Evolutionary conservation across 2,888 invertebrate species (phyloP).

Genomic region (Eledona agricola): DNA sequence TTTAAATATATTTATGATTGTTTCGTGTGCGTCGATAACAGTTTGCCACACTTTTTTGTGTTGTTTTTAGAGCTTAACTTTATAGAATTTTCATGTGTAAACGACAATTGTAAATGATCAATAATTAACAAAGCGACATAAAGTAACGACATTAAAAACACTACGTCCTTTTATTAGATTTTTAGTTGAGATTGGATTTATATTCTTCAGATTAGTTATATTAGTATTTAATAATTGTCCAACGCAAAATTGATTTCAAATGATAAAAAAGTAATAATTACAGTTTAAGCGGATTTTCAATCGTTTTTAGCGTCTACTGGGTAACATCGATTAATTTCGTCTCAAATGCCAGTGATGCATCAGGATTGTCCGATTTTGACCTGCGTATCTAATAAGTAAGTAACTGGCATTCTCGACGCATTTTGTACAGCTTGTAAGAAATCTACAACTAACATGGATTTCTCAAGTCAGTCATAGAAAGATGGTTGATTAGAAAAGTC

Average conservation of each 20-base stretch:
- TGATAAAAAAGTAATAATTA: too few species aligned
- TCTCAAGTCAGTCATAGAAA: conserved; percentile 45
- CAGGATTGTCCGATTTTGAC: neutral
- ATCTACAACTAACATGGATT: conserved; percentile 39
- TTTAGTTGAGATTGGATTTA: too few species aligned
- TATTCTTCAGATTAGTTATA: too few species aligned
- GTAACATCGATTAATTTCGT: too few species aligned
- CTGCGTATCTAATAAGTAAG: neutral
- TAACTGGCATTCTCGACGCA: conserved; percentile 33
- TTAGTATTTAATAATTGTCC: too few species aligned
- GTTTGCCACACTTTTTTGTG: conserved; percentile 9
- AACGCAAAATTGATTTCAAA: too few species aligned
- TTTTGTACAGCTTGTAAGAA: conserved; percentile 37
- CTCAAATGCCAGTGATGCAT: neutral
- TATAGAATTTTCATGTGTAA: conserved; percentile 5
- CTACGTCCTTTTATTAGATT: too few species aligned
- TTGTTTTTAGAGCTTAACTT: conserved; percentile 5
- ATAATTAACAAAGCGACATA: conserved; percentile 11
- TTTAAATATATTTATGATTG: conserved; percentile 23
- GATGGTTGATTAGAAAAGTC: conserved; percentile 47
- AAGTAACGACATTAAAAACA: too few species aligned
- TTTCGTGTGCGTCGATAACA: conserved; percentile 22
- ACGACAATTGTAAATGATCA: conserved; percentile 20
- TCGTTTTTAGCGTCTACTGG: too few species aligned
- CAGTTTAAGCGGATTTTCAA: too few species aligned